Conservation (phyloP, 2,113 vertebrate species). For the Salminus brasiliensis region DNA sequence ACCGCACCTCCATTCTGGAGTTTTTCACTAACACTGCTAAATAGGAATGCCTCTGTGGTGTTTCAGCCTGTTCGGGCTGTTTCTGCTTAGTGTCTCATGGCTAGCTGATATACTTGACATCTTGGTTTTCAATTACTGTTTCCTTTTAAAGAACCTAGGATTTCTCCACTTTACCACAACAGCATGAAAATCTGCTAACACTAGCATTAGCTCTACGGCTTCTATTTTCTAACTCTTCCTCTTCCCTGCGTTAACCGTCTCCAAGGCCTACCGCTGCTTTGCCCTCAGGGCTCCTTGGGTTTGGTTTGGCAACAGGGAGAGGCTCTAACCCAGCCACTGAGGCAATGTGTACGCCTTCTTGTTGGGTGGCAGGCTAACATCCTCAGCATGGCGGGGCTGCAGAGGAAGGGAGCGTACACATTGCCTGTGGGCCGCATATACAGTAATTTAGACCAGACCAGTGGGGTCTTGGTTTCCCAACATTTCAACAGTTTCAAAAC, state of each 20-base stretch:
- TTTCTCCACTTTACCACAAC: conserved; percentile 40
- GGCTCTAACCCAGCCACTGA: conserved; percentile 52
- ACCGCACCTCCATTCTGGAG: conserved; percentile 69
- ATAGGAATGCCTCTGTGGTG: conserved; percentile 55
- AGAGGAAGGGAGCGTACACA: conserved; percentile 75
- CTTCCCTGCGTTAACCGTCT: conserved; percentile 29
- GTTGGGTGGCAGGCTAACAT: conserved; percentile 75
- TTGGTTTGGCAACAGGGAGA: conserved; percentile 44
- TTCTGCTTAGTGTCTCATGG: conserved; percentile 45
- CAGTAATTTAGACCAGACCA: conserved; percentile 70
- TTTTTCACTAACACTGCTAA: conserved; percentile 75
- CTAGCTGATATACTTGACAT: conserved; percentile 9
- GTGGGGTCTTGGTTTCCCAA: conserved; percentile 64
- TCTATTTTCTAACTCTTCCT: conserved; percentile 3
- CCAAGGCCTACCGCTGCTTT: conserved; percentile 41
- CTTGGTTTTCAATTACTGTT: conserved; percentile 48
- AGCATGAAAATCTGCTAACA: conserved; percentile 65
- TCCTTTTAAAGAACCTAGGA: conserved; percentile 33
- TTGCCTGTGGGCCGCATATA: conserved; percentile 73
- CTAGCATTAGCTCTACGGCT: neutral
- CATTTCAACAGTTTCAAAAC: conserved; percentile 48
- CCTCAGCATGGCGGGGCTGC: conserved; percentile 76
- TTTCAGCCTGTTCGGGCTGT: conserved; percentile 32
- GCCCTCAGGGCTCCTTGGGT: conserved; percentile 38
- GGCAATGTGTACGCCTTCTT: conserved; percentile 76